phyloP scores from a whole-genome alignment of 2,113 vertebrate species.

The Hyla sarda region DNA sequence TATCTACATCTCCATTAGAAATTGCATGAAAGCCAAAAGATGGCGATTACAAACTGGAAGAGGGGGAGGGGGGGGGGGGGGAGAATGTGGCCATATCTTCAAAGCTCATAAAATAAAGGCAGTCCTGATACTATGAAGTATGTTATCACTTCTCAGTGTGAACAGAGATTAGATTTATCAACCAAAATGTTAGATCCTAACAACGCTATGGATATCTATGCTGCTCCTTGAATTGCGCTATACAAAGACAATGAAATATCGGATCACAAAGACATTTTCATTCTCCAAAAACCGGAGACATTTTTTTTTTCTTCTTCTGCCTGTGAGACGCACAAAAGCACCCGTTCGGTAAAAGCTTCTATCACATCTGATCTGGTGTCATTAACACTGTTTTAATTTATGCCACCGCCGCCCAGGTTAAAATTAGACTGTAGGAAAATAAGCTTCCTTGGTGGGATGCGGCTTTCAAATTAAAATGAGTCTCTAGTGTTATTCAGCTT shows the following conservation, averaged over 20 bases:
- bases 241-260: constrained; percentile 32
- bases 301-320: constrained; percentile 10
- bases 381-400: constrained; percentile 69
- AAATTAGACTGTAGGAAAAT: constrained; percentile 68
- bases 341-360: constrained; percentile 11
- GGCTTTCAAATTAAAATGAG: constrained; percentile 72
- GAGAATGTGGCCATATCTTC: background rate
- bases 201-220: background rate
- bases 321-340: constrained; percentile 29
- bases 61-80: no score
- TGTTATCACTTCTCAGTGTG: background rate
- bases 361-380: constrained; percentile 61
- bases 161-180: background rate
- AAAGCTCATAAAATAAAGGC: background rate
- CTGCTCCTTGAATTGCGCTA: background rate
- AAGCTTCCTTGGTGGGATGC: constrained; percentile 64
- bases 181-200: background rate
- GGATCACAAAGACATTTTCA: constrained; percentile 8
- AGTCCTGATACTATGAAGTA: background rate
- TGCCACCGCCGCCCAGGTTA: constrained; percentile 63
- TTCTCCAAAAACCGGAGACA: background rate
- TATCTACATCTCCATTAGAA: background rate
- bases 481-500: constrained; percentile 67
- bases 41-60: background rate
- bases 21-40: background rate